Evolutionary conservation across 2,113 vertebrate genomes (phyloP), one percentile per base, ranked within the genome.

Genomic region (Stercorarius parasiticus): DNA sequence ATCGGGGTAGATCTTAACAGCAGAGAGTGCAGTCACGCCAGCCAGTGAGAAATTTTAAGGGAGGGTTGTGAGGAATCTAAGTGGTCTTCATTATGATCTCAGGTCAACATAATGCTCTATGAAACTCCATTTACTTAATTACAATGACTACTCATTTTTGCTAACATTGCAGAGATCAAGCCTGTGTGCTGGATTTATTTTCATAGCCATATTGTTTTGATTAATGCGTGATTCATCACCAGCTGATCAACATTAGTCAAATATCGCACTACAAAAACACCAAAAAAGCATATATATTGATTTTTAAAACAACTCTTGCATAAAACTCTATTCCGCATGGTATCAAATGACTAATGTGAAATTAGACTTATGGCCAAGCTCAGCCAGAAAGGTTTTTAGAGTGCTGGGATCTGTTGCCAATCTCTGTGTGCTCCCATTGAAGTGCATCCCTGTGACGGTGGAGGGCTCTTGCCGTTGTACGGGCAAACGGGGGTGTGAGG

Each of bases 371-470:
- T 0, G 8, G 20, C 7, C 19, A 93, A 52, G 27, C 7, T 86
- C 15, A 34, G 16, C 5, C 29, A 71, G 30, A 91, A 64, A 47
- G 5, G 3, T 82, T 79, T 90, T 22, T 49, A 65, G 38, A 66
- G 30, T 30, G 9, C 32, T 77, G 23, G 0, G 1, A 61, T 53
- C 43, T 64, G 16, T 36, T 82, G 26, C 56, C 61, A 40, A 0
- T 49, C 19, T 70, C 56, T 70, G 9, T 26, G 13, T 42, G 11
- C 11, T 94, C 50, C 11, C 74, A 27, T 1, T 66, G 59, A 79
- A 42, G 36, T 1, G 0, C 15, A 50, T n/a, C 50, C 22, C 17
- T 70, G 27, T 56, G 45, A 55, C 0, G 0, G 34, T 26, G 21
- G 34, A 91, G 34, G 10, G 16, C 10, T 90, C 36, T 82, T 91